Evolutionary conservation across 2,113 vertebrate species (phyloP).

Genomic region (Phainopepla nitens): DNA sequence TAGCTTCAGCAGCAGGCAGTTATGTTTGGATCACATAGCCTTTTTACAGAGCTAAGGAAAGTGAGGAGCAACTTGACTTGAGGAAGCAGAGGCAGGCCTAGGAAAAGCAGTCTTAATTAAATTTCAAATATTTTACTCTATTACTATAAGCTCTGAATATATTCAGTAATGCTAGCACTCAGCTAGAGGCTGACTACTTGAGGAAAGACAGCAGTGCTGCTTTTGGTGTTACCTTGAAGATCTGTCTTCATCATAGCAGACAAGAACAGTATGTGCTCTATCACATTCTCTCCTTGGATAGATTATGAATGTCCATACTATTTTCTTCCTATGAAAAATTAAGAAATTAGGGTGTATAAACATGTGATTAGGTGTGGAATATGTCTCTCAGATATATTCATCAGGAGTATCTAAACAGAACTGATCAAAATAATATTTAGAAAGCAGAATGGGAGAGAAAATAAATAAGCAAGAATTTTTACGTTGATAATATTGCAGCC

Average conservation of each 20-base stretch:
- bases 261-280: not conserved
- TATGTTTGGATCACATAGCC: not conserved
- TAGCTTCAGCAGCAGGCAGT: not conserved
- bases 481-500: not conserved
- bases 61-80: not conserved
- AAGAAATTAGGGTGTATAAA: not conserved
- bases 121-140: not conserved
- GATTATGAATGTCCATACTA: not conserved
- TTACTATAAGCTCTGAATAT: not conserved
- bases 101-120: not conserved
- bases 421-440: not conserved
- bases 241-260: not conserved
- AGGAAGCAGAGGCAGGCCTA: not conserved
- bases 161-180: not conserved
- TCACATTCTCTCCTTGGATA: not conserved
- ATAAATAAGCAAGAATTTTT: not conserved
- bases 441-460: fast-evolving
- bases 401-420: not conserved
- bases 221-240: not conserved
- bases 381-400: not conserved
- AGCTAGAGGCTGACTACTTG: not conserved
- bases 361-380: not conserved
- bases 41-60: not conserved
- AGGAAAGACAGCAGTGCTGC: not conserved
- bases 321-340: not conserved